Evolutionary conservation across 2,888 invertebrate species (phyloP).

Genomic region (Drosophila vallismaia): DNA sequence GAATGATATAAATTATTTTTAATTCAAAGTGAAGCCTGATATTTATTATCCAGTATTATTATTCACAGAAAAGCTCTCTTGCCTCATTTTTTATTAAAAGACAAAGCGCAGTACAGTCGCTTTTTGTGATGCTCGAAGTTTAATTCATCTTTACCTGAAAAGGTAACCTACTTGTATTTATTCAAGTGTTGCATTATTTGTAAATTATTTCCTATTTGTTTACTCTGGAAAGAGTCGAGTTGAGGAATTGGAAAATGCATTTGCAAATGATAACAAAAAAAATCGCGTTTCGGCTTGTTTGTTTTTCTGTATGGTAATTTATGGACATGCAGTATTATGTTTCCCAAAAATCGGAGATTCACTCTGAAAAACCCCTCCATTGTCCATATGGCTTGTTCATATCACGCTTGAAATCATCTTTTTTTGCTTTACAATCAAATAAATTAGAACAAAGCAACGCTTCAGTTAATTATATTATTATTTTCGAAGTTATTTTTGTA

Average conservation of each 20-base stretch:
- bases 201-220: background rate
- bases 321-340: background rate
- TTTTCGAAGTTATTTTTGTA: slow-evolving; percentile 4
- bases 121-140: background rate
- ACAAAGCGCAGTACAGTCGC: background rate
- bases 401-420: background rate
- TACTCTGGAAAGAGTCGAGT: background rate
- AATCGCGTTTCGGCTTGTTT: background rate
- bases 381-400: background rate
- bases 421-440: background rate
- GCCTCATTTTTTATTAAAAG: background rate
- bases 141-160: background rate
- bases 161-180: slow-evolving; percentile 1
- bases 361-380: background rate
- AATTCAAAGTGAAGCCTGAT: background rate
- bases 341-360: background rate
- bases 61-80: background rate
- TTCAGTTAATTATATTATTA: slow-evolving; percentile 2
- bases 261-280: background rate
- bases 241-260: background rate
- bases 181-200: slow-evolving; percentile 1
- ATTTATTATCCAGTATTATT: background rate
- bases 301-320: background rate
- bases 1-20: background rate
- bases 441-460: background rate